A percentile compares a stretch with the other conserved stretches of the same genome.
Conservation (phyloP, 2,113 vertebrate genomes). For the Crotalus tigris region DNA sequence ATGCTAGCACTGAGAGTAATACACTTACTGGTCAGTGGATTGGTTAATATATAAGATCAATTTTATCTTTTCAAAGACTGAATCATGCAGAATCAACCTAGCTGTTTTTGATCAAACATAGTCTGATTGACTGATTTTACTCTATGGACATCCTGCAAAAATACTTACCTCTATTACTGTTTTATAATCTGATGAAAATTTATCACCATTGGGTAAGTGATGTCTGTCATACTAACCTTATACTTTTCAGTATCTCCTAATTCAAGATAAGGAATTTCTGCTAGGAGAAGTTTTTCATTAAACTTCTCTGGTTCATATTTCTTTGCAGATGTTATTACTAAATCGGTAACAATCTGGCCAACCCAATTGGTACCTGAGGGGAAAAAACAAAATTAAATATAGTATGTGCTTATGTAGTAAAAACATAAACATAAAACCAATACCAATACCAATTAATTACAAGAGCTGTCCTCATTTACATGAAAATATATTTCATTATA, state of each 20-base stretch:
- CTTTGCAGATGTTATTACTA: constrained; percentile 19
- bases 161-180: background rate
- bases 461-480: background rate
- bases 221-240: background rate
- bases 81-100: background rate
- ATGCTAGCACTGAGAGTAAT: background rate
- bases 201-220: background rate
- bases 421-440: background rate
- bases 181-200: background rate
- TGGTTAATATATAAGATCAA: background rate
- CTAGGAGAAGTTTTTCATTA: constrained; percentile 4
- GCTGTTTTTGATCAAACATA: background rate
- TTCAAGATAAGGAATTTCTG: constrained; percentile 14
- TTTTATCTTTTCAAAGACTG: background rate
- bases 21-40: background rate
- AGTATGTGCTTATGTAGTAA: background rate
- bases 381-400: background rate
- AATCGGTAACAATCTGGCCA: constrained; percentile 19
- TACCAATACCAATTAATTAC: background rate
- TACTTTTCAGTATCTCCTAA: constrained; percentile 22
- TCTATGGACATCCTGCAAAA: background rate
- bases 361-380: constrained; percentile 15
- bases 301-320: constrained; percentile 17
- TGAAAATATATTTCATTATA: background rate
- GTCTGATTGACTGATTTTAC: background rate